phyloP scores from a whole-genome alignment of 2,797 vertebrate species.

The Poecilia gillii region DNA sequence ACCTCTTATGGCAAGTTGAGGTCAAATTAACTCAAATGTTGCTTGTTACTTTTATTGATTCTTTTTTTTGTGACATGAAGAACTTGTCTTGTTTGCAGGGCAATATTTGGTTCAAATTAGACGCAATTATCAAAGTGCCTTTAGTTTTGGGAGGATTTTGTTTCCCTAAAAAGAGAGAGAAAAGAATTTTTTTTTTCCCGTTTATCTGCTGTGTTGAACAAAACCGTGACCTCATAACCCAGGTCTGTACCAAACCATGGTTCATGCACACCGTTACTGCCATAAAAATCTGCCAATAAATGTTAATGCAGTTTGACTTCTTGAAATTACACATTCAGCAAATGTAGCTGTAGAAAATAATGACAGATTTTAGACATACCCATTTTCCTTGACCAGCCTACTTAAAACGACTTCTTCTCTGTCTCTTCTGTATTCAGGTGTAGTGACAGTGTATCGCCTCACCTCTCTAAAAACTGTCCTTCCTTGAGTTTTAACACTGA shows the following conservation, averaged over 20 bases:
- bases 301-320: neutral
- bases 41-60: neutral
- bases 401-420: neutral
- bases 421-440: constrained; percentile 32
- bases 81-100: neutral
- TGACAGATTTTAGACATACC: neutral
- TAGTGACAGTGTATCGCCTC: constrained; percentile 14
- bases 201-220: neutral
- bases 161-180: neutral
- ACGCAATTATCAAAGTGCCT: neutral
- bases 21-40: neutral
- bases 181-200: neutral
- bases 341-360: neutral
- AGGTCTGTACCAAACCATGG: neutral
- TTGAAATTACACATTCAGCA: neutral
- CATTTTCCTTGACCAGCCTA: neutral
- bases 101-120: neutral
- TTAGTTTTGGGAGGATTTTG: neutral
- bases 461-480: constrained; percentile 32
- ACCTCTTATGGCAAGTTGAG: neutral
- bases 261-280: neutral
- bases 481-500: constrained; percentile 25
- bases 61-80: neutral
- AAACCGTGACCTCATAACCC: neutral
- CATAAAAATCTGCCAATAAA: neutral